phyloP scores from a whole-genome alignment of 2,113 vertebrate genomes.

The Carettochelys insculpta region DNA sequence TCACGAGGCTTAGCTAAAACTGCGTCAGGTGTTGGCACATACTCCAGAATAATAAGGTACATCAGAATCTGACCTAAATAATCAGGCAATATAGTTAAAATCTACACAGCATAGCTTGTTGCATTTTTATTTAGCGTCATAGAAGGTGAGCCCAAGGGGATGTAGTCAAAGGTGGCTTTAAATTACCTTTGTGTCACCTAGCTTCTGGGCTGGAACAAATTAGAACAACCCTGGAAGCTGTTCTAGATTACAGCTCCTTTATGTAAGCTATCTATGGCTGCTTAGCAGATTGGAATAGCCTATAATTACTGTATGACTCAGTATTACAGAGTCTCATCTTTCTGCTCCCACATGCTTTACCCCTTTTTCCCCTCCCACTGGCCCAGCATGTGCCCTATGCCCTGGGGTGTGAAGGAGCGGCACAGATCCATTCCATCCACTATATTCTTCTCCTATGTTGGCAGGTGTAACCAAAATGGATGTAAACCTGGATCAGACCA shows the following conservation, averaged over 20 bases:
- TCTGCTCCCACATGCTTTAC: neutral
- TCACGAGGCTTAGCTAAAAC: neutral
- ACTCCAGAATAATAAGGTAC: neutral
- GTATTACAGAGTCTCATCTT: neutral
- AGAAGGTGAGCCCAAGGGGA: neutral
- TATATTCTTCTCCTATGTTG: neutral
- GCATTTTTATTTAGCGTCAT: neutral
- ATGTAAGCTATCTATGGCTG: neutral
- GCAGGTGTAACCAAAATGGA: neutral
- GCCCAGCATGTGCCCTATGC: neutral
- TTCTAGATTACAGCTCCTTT: neutral
- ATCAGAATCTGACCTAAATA: neutral
- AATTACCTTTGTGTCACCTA: neutral
- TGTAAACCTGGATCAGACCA: neutral
- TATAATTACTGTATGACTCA: neutral
- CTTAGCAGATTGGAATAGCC: neutral
- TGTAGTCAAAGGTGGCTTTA: neutral
- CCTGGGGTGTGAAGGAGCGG: neutral
- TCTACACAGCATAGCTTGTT: neutral
- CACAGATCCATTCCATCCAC: neutral
- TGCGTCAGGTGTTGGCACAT: neutral
- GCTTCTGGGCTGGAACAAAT: neutral
- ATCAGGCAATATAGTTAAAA: neutral
- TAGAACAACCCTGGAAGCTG: neutral
- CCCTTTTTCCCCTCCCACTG: no score